phyloP scores from a whole-genome alignment of 2,797 vertebrate genomes.

The Sternarchorhynchus goeldii region DNA sequence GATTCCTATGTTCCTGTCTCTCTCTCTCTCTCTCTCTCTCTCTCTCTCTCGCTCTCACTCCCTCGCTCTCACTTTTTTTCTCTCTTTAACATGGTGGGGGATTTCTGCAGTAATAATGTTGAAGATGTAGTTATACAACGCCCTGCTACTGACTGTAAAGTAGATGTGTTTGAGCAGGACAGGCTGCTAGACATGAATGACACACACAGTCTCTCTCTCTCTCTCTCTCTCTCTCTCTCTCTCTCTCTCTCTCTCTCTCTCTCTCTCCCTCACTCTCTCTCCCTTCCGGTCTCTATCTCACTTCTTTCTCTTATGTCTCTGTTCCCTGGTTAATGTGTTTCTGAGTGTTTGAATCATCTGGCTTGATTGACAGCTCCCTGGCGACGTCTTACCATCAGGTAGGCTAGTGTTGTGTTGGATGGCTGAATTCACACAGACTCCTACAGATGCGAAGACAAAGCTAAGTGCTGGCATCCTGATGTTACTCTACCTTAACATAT shows the following conservation, averaged over 20 bases:
- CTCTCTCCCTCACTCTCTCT: background rate
- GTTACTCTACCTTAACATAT: background rate
- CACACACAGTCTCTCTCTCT: background rate
- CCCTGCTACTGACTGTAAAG: background rate
- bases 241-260: constrained; percentile 3
- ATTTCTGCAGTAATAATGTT: constrained; percentile 8
- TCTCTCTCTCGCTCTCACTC: background rate
- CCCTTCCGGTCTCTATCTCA: no score
- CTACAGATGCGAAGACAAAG: background rate
- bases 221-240: background rate
- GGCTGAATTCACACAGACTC: background rate
- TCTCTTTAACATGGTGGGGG: background rate
- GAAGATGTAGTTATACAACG: constrained; percentile 4
- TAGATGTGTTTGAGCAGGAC: background rate
- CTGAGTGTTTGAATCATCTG: background rate
- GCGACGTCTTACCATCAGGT: constrained; percentile 7
- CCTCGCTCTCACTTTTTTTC: background rate
- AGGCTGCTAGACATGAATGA: background rate
- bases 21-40: background rate
- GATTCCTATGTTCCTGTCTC: background rate
- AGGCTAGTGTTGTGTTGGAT: constrained; percentile 1
- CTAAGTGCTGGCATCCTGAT: background rate
- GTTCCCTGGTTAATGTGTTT: background rate
- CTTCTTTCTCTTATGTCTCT: background rate
- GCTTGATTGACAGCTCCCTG: constrained; percentile 37